Evolutionary conservation across 2,888 invertebrate species (phyloP), one percentile per base, ranked within the genome.

Genomic region (Phasia obesa): DNA sequence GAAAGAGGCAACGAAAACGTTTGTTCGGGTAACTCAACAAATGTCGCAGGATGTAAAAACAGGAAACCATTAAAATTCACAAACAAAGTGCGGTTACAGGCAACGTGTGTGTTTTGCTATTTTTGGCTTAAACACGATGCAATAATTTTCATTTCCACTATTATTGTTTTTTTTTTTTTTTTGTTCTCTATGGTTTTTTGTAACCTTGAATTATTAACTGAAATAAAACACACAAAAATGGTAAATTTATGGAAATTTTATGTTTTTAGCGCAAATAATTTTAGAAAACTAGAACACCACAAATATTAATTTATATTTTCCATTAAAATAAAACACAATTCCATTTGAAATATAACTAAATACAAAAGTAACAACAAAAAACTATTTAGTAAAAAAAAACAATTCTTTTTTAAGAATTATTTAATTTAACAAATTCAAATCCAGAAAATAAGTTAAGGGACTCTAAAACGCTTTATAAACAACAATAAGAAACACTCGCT

Each of bases 181-280:
- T 15, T 42, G 27, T 3, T 21, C 23, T 9, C 47, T 25, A 27
- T 42, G 21, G 42, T 23, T 23, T 49, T 19, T 3, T 17, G 11
- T 25, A 44, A 27, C 73, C 62, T 73, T 73, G 62, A 71, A 60
- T 59, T 49, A 59, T 27, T 55, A 71, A 71, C 35, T 71, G 13
- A 35, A 70, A 55, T 7, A 21, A 31, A 49, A 27, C 1, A 15
- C 13, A 21, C 15, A 60, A 35, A 35, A 21, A 21, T 59, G 19
- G 6, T 19, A 4, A 42, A 62, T 27, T 62, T 44, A 27, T 62
- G 44, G 15, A n/a, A 7, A 62, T 44, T 44, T n/a, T 17, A 62
- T 27, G 44, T 11, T n/a, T 25, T 62, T 44, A 19, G 25, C 19
- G 38, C n/a, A 53, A 25, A 69, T 6, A 53, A 42, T 19, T 57